These are phyloP conservation scores for Gambusia holbrooki DNA, from an alignment of 2,113 vertebrate genomes.

Conservation along the genomic window DNA sequence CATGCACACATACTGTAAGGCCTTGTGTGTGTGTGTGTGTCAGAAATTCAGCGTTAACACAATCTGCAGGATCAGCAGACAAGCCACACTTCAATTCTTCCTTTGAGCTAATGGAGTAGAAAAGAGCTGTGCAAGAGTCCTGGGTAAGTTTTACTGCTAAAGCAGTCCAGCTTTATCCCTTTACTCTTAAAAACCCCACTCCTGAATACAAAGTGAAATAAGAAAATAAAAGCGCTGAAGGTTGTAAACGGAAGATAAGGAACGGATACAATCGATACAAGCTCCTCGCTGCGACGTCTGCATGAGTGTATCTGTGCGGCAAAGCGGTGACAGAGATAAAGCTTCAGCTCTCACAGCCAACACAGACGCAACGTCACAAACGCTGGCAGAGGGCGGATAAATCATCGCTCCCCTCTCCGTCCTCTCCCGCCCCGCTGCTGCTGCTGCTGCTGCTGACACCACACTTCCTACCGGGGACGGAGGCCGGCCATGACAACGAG, in stretches of 20 bases:
- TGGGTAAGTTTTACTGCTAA: neutral
- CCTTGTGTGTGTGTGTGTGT: neutral
- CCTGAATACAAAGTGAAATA: neutral
- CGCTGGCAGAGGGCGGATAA: slow-evolving; percentile 19
- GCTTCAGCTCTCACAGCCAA: slow-evolving; percentile 11
- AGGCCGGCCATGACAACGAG: slow-evolving; percentile 10
- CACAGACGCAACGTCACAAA: slow-evolving; percentile 10
- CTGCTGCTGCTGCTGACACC: slow-evolving; percentile 33
- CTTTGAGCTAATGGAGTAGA: slow-evolving; percentile 5
- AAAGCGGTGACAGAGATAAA: slow-evolving; percentile 28
- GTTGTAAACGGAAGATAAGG: neutral
- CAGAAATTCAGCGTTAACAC: neutral
- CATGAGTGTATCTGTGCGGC: neutral
- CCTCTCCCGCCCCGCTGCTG: neutral
- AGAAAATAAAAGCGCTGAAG: neutral
- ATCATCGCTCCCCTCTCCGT: neutral
- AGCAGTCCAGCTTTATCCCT: neutral
- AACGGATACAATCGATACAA: neutral
- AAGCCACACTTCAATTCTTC: neutral
- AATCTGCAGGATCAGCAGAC: neutral
- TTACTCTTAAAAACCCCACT: neutral
- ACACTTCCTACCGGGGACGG: neutral
- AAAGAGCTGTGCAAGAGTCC: neutral
- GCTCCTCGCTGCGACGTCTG: neutral
- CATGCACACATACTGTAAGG: neutral